Evolutionary conservation across 2,797 vertebrate species (phyloP).

Genomic region (Macropodus opercularis): DNA sequence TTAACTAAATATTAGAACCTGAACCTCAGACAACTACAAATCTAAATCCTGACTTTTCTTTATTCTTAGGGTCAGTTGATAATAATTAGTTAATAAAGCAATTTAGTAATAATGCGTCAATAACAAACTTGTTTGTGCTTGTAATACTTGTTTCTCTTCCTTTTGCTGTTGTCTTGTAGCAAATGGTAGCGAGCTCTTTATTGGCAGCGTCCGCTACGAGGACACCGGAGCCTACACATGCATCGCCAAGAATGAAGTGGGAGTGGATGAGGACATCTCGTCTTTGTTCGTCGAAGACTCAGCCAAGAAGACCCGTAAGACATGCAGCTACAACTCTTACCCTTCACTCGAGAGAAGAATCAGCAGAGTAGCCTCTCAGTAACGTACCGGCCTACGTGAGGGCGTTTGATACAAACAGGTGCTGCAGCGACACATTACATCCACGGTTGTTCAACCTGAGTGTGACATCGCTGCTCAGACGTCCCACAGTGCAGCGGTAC

Average conservation of each 20-base stretch:
- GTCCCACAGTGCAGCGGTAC: neutral
- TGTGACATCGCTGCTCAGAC: neutral
- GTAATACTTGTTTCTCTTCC: neutral
- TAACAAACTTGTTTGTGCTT: neutral
- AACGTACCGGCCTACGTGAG: too few species aligned
- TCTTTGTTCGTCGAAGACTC: constrained; percentile 97
- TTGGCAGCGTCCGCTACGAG: constrained; percentile 92
- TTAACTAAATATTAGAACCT: neutral
- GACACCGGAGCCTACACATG: constrained; percentile 98
- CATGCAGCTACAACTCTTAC: neutral
- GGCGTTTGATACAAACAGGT: too few species aligned
- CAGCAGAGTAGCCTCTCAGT: too few species aligned
- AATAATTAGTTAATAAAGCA: neutral
- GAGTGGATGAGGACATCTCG: constrained; percentile 97
- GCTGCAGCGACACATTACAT: too few species aligned
- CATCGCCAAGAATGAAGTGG: constrained; percentile 96
- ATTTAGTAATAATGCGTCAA: neutral
- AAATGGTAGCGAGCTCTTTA: constrained; percentile 92
- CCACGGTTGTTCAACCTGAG: too few species aligned
- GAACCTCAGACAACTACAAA: too few species aligned
- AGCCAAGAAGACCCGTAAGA: constrained; percentile 93
- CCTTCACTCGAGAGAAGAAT: too few species aligned
- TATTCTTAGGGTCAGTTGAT: too few species aligned
- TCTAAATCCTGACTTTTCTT: too few species aligned
- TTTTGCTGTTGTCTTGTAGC: constrained; percentile 72